Evolutionary conservation across 2,113 vertebrate genomes (phyloP), one percentile per base, ranked within the genome.

Genomic region (Dromiciops gliroides): DNA sequence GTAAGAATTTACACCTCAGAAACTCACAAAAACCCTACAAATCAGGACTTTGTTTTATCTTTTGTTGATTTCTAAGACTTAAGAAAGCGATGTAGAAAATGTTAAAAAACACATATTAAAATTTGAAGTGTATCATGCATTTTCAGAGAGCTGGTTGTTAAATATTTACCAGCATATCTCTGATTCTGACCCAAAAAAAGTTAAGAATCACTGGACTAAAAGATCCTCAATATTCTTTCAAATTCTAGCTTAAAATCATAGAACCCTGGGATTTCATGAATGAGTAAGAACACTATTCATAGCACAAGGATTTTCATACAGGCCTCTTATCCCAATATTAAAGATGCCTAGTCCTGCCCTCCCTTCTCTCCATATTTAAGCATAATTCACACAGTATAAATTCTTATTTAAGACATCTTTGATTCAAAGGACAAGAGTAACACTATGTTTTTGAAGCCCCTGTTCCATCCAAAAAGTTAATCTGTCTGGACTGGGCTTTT

Each of bases 401-500:
- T 51, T 50, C 89, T 90, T 93, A 92, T 91, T 95, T 90, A 19
- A 47, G 83, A n/a, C 51, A 93, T 95, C 95, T 97, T 94, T 52
- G 31, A 11, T 92, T 92, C 95, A 94, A 94, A 89, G 93, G 92
- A 91, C 9, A 2, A 22, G 91, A 52, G 37, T 44, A 91, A 91
- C 44, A 94, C 44, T 3, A 8, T 92, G 26, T 50, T 98, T 96
- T 93, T 0, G 48, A 96, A 96, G 90, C 94, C 89, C 16, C 96
- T 92, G 8, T 49, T 93, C 89, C 92, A 96, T 48, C 94, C 94
- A 75, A 51, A 53, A 93, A 11, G 25, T 94, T 0, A 92, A 90
- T 94, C 96, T 95, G 95, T 90, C 91, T 47, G 91, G 75, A 51
- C 67, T 95, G 94, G 93, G 93, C 60, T 96, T 97, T 94, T 89